A percentile compares a stretch with the other conserved stretches of the same genome.
Conservation (phyloP, 2,113 vertebrate species). For the Zosterops pallidus region DNA sequence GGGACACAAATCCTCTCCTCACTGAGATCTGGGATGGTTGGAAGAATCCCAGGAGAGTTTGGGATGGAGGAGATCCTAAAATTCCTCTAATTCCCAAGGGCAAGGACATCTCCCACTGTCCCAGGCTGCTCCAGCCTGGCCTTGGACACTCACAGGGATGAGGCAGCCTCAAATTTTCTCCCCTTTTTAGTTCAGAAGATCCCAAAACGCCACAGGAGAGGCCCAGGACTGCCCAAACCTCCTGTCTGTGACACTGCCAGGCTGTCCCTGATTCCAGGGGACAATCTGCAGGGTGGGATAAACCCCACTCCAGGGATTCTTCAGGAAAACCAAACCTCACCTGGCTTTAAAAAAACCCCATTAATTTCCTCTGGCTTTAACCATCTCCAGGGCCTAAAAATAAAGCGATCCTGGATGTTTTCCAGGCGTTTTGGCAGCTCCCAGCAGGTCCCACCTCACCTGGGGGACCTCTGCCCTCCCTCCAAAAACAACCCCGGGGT, state of each 20-base stretch:
- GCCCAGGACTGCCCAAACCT: fast-evolving
- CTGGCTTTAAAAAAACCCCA: background rate
- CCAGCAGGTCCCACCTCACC: background rate
- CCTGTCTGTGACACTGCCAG: fast-evolving
- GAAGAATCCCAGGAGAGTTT: background rate
- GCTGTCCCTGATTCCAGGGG: background rate
- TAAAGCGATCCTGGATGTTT: background rate
- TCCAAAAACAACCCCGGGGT: background rate
- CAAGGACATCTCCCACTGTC: fast-evolving
- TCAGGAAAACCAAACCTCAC: background rate
- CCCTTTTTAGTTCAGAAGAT: fast-evolving
- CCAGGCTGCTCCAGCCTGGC: background rate
- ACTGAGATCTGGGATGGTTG: fast-evolving
- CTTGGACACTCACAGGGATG: background rate
- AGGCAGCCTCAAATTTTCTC: background rate
- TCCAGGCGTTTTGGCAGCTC: background rate
- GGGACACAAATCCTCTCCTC: background rate
- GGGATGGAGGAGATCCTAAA: background rate
- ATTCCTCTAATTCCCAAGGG: fast-evolving
- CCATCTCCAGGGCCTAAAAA: background rate
- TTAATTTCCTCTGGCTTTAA: fast-evolving
- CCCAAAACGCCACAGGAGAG: background rate
- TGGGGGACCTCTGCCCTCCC: too few species aligned
- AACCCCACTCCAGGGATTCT: fast-evolving
- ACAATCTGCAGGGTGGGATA: background rate